phyloP scores from a whole-genome alignment of 2,797 vertebrate genomes.

The Myripristis jacobus region DNA sequence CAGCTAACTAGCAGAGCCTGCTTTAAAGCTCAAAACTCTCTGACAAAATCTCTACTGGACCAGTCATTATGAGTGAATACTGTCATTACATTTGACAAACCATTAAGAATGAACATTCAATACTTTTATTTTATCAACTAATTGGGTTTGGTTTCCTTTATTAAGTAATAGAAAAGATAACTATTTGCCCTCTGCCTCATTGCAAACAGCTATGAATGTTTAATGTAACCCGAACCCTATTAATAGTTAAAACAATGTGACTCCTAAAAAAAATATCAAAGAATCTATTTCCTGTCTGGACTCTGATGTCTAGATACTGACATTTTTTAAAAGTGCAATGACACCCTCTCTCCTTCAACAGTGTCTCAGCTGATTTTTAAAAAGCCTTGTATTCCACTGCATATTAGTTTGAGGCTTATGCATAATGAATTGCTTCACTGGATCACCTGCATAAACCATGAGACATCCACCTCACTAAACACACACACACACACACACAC shows the following conservation, averaged over 20 bases:
- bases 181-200: conserved; percentile 22
- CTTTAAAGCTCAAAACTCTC: conserved; percentile 7
- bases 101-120: conserved; percentile 29
- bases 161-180: conserved; percentile 38
- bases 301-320: neutral
- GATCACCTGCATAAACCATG: conserved; percentile 23
- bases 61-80: conserved; percentile 27
- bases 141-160: conserved; percentile 44
- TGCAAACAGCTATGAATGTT: conserved; percentile 51
- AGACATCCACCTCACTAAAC: conserved; percentile 1
- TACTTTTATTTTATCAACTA: conserved; percentile 13
- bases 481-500: neutral
- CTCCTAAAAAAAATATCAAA: conserved; percentile 19
- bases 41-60: conserved; percentile 23
- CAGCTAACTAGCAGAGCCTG: neutral
- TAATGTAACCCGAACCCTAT: conserved; percentile 39
- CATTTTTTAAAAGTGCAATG: conserved; percentile 18
- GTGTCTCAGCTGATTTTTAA: conserved; percentile 3
- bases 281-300: conserved; percentile 2
- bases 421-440: conserved; percentile 40
- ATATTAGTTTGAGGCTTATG: conserved; percentile 40
- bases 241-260: conserved; percentile 6
- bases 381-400: conserved; percentile 29
- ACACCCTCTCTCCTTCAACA: conserved; percentile 16
- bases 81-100: conserved; percentile 30